Percentiles rank a stretch among this genome's conserved stretches.
phyloP scores from a whole-genome alignment of 2,888 invertebrate species.

The Deroplatys truncata region DNA sequence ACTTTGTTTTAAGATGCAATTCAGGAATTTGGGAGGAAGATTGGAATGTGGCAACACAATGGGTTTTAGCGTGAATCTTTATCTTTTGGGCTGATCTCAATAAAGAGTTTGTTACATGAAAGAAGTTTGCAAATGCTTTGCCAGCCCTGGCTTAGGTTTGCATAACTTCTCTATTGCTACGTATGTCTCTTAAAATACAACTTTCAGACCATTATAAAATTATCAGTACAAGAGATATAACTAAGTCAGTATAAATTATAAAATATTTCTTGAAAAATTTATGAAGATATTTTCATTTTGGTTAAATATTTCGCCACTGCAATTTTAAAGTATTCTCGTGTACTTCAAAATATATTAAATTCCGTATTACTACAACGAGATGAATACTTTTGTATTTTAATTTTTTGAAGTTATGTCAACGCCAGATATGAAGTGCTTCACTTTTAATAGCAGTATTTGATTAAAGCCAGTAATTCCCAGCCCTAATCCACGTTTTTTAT shows the following conservation, averaged over 20 bases:
- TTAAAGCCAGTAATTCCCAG: not conserved
- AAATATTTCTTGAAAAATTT: not conserved
- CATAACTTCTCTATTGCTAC: not conserved
- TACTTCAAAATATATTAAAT: not conserved
- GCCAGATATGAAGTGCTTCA: slow-evolving; percentile 19
- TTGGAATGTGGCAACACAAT: not conserved
- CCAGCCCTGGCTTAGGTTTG: slow-evolving; percentile 5
- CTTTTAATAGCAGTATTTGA: not conserved
- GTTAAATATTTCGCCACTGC: not conserved
- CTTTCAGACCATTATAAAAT: not conserved
- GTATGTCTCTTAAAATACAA: not conserved
- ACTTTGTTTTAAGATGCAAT: not conserved
- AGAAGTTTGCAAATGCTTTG: slow-evolving; percentile 8
- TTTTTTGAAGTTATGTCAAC: not conserved
- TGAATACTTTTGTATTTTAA: not conserved
- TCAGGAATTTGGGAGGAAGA: not conserved
- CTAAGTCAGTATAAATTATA: not conserved
- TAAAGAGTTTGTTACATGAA: not conserved
- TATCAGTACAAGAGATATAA: not conserved
- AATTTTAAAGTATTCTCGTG: not conserved
- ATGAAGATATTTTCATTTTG: not conserved
- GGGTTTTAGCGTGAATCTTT: not conserved
- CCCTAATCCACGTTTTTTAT: not conserved
- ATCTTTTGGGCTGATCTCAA: not conserved
- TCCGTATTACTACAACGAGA: not conserved